A percentile compares a stretch with the other conserved stretches of the same genome.
These are phyloP conservation scores for Perca flavescens DNA, from an alignment of 2,113 vertebrate genomes.

Conservation along the genomic window DNA sequence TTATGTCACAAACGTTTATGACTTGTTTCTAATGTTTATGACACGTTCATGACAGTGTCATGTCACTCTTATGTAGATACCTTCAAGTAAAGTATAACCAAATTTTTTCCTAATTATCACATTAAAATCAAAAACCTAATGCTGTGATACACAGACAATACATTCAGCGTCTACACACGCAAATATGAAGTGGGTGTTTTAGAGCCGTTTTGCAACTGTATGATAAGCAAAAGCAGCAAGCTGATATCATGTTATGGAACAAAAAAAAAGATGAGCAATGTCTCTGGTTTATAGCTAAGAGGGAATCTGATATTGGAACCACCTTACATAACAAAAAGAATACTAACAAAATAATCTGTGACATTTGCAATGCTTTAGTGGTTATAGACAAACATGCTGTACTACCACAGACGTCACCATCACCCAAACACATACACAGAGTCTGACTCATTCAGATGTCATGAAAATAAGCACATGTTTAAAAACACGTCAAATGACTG, in stretches of 20 bases:
- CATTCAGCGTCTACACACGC: background rate
- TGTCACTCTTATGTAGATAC: too few relatives aligned
- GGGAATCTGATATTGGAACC: background rate
- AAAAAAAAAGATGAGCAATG: slow-evolving; percentile 15
- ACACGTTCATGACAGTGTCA: too few relatives aligned
- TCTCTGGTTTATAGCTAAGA: slow-evolving; percentile 23
- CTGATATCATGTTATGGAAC: slow-evolving; percentile 22
- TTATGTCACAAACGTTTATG: too few relatives aligned
- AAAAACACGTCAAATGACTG: slow-evolving; percentile 20
- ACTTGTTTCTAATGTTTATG: too few relatives aligned
- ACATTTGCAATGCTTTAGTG: slow-evolving; percentile 17
- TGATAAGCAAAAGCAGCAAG: background rate
- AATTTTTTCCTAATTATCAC: background rate
- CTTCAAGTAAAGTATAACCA: too few relatives aligned
- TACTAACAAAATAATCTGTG: slow-evolving; percentile 10
- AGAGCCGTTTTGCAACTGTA: background rate
- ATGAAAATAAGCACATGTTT: slow-evolving; percentile 51
- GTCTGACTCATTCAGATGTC: slow-evolving; percentile 55
- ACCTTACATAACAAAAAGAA: slow-evolving; percentile 4
- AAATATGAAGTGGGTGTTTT: background rate
- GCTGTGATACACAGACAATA: background rate
- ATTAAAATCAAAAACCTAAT: background rate
- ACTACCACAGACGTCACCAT: slow-evolving; percentile 13
- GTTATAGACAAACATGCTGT: slow-evolving; percentile 10
- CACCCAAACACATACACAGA: slow-evolving; percentile 1